Base-by-base conservation (phyloP, 2,888 invertebrate species). In the Torymus aiolomorphi region DNA sequence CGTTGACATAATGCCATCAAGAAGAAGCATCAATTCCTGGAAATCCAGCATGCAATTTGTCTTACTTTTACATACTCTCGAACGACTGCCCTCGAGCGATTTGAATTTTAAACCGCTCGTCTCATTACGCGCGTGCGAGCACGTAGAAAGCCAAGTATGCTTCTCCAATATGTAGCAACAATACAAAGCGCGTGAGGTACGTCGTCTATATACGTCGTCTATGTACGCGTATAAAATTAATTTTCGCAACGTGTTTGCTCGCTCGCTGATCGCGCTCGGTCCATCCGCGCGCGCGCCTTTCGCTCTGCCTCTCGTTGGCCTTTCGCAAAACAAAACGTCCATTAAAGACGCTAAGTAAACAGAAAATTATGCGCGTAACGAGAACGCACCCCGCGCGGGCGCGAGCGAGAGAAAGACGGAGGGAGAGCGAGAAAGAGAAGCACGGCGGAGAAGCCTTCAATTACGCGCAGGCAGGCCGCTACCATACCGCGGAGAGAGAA, bases 281-380 rank as follows among this genome's bases (percentile, higher is more conserved):
- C 42, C 42, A 42, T 42, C 8, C 42, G 14, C 11, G 70, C 11
- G 70, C 42, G 57, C 49, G 42, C 42, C 42, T 42, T 42, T 42
- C 42, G 42, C 42, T 42, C 42, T 5, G 42, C 8, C 42, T 42
- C 42, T 8, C 42, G 4, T 42, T 42, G 42, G 42, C 42, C 42
- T 42, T 42, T 42, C 42, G 49, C n/a, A 31, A 59, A 66, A 66
- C 18, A 75, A 66, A 67, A 52, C 12, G 31, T 52, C 75, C 67
- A 75, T 75, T 67, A 67, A 18, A 67, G 75, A 51, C 31, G 51
- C 61, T 75, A 75, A 75, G 75, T 75, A 75, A 75, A 75, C 61
- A 75, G 75, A 75, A 31, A 59, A 59, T 75, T 67, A 67, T 75
- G 74, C 74, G 57, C 56, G 65, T 73, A 73, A 73, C 69, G 2